Base-by-base conservation (phyloP, 2,113 vertebrate genomes). In the Nibea albiflora region DNA sequence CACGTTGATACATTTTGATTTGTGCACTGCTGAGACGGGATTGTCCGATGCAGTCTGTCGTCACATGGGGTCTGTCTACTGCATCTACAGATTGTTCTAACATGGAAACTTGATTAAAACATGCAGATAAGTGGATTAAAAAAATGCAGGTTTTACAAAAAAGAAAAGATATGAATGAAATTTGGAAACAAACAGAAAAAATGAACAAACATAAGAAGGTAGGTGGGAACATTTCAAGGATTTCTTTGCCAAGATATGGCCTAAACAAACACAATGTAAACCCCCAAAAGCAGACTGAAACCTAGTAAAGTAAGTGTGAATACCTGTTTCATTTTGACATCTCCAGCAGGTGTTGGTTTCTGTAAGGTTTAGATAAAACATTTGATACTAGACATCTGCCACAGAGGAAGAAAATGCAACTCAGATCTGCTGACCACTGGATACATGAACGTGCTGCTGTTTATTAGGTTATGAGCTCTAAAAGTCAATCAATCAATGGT, bases 281-380 rank as follows among this genome's bases (percentile, higher is more conserved):
- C 16, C 53, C 70, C 63, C 17, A 76, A 72, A n/a, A 80, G 49
- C 35, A 86, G 63, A 80, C 19, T 62, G 54, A 83, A 77, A 71
- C 60, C 80, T 75, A 61, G 60, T 62, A 66, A 80, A 83, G 73
- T 64, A 77, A 85, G 60, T 73, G 65, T 64, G 80, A 92, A 90
- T 95, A 96, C 95, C 95, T 92, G 95, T 94, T 95, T 96, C 95
- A 93, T 94, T 96, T 73, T 96, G 94, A 95, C 95, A 96, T 93
- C 95, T 95, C 94, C 95, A 95, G 95, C 95, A 96, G 87, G 92
- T 95, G 93, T 95, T 96, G 92, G 92, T 91, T 80, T 96, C 95
- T 96, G 94, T 72, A 92, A 91, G 89, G 92, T 92, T 93, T 86
- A 90, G 88, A 94, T 87, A 77, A 92, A 92, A 92, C 80, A 93